A percentile compares a stretch with the other conserved stretches of the same genome.
Evolutionary conservation across 2,797 vertebrate species (phyloP).

Genomic region (Sternotherus odoratus): DNA sequence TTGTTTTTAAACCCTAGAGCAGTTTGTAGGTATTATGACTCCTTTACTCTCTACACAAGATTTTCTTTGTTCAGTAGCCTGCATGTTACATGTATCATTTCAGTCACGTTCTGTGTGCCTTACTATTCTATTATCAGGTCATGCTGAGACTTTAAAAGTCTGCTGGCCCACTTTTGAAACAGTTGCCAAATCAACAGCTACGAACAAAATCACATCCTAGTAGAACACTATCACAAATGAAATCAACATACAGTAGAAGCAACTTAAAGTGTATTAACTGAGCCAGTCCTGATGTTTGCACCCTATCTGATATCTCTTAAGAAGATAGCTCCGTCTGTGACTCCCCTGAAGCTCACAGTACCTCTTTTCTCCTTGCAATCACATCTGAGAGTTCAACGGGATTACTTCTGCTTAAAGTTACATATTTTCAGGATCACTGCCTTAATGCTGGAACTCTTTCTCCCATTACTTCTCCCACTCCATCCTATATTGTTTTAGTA

Average conservation of each 20-base stretch:
- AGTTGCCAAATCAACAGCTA: background rate
- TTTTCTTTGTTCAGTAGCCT: conserved; percentile 72
- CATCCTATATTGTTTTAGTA: background rate
- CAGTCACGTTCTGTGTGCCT: conserved; percentile 21
- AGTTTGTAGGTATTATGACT: conserved; percentile 69
- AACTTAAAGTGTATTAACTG: background rate
- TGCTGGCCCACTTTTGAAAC: background rate
- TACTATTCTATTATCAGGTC: conserved; percentile 17
- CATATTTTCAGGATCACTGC: background rate
- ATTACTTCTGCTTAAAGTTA: background rate
- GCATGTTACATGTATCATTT: conserved; percentile 40
- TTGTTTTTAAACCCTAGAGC: conserved; percentile 72
- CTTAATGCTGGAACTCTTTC: background rate
- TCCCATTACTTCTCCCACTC: background rate
- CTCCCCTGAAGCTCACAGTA: background rate
- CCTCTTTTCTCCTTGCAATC: background rate
- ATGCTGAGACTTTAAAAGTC: conserved; percentile 3
- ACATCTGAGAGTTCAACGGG: background rate
- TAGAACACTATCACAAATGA: background rate
- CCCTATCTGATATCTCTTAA: conserved; percentile 29
- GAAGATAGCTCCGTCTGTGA: background rate
- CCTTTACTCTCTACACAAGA: conserved; percentile 63
- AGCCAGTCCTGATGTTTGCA: background rate
- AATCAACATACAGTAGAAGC: conserved; percentile 12
- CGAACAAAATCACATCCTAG: background rate